Conservation (phyloP, 2,113 vertebrate genomes). For the Thunnus maccoyii region DNA sequence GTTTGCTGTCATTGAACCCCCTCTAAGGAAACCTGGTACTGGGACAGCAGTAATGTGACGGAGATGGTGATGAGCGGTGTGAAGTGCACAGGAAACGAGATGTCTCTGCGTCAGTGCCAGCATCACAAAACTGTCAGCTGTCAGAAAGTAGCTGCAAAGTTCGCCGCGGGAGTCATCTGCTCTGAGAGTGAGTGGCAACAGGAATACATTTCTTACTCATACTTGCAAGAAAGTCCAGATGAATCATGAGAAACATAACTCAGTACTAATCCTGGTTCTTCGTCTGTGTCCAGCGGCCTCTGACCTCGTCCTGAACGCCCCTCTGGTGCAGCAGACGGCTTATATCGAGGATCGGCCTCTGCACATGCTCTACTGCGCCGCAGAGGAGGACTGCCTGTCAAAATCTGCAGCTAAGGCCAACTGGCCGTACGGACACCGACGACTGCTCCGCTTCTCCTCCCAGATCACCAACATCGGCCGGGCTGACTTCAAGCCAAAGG, state of each 20-base stretch:
- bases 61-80: slow-evolving; percentile 96
- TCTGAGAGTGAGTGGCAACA: slow-evolving; percentile 91
- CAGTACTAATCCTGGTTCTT: not conserved
- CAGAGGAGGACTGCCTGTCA: slow-evolving; percentile 96
- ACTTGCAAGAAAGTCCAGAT: no score
- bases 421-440: slow-evolving; percentile 97
- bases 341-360: slow-evolving; percentile 98
- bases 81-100: slow-evolving; percentile 90
- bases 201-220: no score
- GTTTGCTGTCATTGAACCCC: not conserved
- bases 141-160: slow-evolving; percentile 88
- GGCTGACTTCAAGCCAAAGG: slow-evolving; percentile 96
- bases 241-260: not conserved
- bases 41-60: slow-evolving; percentile 93
- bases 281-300: slow-evolving; percentile 88
- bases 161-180: slow-evolving; percentile 95
- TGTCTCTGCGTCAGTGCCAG: slow-evolving; percentile 92
- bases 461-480: slow-evolving; percentile 98
- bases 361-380: slow-evolving; percentile 97
- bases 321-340: slow-evolving; percentile 93
- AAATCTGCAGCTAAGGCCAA: slow-evolving; percentile 91
- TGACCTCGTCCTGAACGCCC: slow-evolving; percentile 92
- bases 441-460: slow-evolving; percentile 97
- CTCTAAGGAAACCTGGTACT: slow-evolving; percentile 98
- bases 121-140: slow-evolving; percentile 90